These are phyloP conservation scores for Nyctibius grandis DNA, from an alignment of 2,797 vertebrate genomes.

Conservation along the genomic window DNA sequence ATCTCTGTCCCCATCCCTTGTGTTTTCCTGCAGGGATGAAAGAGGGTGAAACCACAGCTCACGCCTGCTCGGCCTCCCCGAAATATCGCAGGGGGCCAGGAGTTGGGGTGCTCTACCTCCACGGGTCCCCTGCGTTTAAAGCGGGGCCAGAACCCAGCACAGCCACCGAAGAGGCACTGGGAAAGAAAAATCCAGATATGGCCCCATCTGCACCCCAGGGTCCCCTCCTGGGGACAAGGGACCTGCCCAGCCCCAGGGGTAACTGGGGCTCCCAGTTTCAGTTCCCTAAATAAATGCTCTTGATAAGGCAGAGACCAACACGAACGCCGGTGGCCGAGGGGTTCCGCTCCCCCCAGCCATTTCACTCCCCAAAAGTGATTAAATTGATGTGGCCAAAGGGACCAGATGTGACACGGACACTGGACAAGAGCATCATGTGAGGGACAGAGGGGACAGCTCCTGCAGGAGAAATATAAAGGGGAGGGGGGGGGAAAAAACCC, in stretches of 20 bases:
- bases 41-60: background rate
- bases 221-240: background rate
- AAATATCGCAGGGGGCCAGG: rapidly evolving
- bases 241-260: background rate
- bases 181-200: background rate
- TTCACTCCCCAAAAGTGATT: background rate
- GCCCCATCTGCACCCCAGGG: background rate
- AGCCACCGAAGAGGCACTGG: too few species aligned
- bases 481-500: too few species aligned
- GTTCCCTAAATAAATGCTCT: background rate
- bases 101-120: background rate
- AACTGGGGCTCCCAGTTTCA: background rate
- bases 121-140: background rate
- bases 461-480: background rate
- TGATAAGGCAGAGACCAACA: rapidly evolving
- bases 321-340: background rate
- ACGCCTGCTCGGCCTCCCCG: background rate
- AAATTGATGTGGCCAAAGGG: background rate
- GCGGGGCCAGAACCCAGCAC: background rate
- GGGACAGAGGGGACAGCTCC: background rate
- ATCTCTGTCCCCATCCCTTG: rapidly evolving
- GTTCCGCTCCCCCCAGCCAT: background rate
- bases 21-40: background rate
- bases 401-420: background rate
- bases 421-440: background rate